Evolutionary conservation across 1,140 invertebrate species (phyloP), one percentile per base, ranked within the genome.

Genomic region (Pinna nobilis): DNA sequence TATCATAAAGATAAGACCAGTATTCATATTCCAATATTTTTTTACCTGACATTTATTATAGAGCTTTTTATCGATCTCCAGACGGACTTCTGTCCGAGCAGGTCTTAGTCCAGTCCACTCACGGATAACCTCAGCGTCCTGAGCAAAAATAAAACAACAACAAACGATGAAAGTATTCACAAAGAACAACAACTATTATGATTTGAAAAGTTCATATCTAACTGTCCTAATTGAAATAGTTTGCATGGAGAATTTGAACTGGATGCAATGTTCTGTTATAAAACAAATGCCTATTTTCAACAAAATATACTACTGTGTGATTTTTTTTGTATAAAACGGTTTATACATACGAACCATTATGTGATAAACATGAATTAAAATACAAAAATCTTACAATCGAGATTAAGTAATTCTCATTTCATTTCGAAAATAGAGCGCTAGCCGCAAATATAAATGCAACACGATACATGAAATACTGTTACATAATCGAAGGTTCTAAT

Each of bases 21-120:
- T 44, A 11, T 44, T n/a, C 9, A 44, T 44, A n/a, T 44, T 23
- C 7, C 18, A 2, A 35, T 7, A 30, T 9, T 30, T 32, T 25
- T 28, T n/a, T 32, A 49, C 44, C 50, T 32, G 33, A 35, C 20
- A 30, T 23, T 59, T 49, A n/a, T 50, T 32, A 2, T 44, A 3
- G 13, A n/a, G 20, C 20, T 30, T 30, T 0, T 33, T 25, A 2
- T 85, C 94, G 3, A 89, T 84, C 82, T 96, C 95, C 32, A 97
- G 92, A 65, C 95, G 90, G 1, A 96, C 93, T 0, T 91, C 90
- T 2, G 65, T 49, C 53, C 95, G 89, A 80, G 94, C 93, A 0
- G 96, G 95, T 65, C 95, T 88, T 5, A 96, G 82, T 1, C 95
- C 96, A 0, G 94, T 94, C 77, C 90, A 91, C 7, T 69, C 47